Base-by-base conservation (phyloP, 2,113 vertebrate species). In the Sinocyclocheilus maitianheensis region DNA sequence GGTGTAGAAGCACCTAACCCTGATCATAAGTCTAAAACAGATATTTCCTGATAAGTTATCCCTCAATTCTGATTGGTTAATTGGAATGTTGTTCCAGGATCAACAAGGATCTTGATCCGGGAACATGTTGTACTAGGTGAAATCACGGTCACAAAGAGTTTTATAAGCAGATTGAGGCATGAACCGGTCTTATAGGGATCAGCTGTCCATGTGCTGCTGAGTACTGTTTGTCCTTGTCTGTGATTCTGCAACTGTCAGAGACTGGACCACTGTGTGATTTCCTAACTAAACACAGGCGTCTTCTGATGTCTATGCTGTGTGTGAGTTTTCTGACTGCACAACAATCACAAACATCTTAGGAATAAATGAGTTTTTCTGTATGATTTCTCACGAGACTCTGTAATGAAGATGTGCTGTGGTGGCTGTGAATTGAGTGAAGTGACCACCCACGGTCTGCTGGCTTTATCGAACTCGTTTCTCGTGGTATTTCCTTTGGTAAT, bases 101-200 rank as follows among this genome's bases (percentile, higher is more conserved):
- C 30, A 34, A 34, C 30, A 34, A 34, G 30, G 30, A 34, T 34
- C 2, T 34, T 34, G 30, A 34, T 34, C 30, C 30, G 30, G 30
- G 30, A 34, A 34, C 30, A 34, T 34, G 30, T 34, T 34, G 30
- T 34, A 34, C 30, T 34, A 3, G 30, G 30, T 34, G 2, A 34
- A 34, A 34, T 34, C 30, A 34, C 30, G 2, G 30, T 65, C 53
- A 77, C 82, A 10, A 20, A 86, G 40, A 92, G 90, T 91, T 93
- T 91, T 93, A 93, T 93, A 94, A 91, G 89, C 79, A 89, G 87
- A 91, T 67, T 58, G 89, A 91, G 83, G 84, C 89, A 90, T 89
- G 90, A 91, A 93, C 89, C 91, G 89, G 87, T 89, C 89, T 92
- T 89, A 92, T 87, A 89, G 88, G 91, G 91, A 93, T 94, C 91